Evolutionary conservation across 92 coral and sea anemone species (phyloP), one percentile per base, ranked within the genome.

Genomic region (Umimayanthus chanpuru): DNA sequence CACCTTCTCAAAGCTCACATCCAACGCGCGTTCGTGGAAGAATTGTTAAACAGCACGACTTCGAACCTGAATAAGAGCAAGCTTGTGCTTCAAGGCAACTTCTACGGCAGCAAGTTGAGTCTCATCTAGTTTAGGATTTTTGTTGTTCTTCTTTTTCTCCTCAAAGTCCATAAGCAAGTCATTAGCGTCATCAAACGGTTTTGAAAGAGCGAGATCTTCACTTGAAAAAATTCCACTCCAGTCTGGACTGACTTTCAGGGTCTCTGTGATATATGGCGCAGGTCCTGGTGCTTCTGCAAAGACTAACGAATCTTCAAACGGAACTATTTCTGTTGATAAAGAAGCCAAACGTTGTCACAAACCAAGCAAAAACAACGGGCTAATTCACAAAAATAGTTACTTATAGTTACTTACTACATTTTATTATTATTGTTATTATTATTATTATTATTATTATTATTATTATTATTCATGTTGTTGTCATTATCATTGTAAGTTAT

Each of bases 61-160:
- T 53, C 58, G 18, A 53, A 81, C 85, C 85, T 81, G 86, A 81
- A 81, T 81, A 39, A 81, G 86, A 49, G 76, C 86, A 26, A 81
- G 75, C 3, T 81, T 36, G 86, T 81, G 86, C 18, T 81, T 81
- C 75, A 81, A 43, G 20, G 76, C 86, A 39, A 81, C 21, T 43
- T 64, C 61, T 53, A 81, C 47, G 76, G 76, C 86, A 14, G 58
- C 75, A 66, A 81, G 86, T 40, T 81, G 86, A 6, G 86, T 81
- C n/a, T 81, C 76, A 39, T 81, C 86, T 2, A 81, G 86, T 65
- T 32, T 32, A 0, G 36, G 50, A 7, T 47, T 47, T 47, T 47
- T 47, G 9, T 7, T 47, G 50, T 47, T 11, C 50, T 47, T 47
- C 50, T 47, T 47, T 47, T 47, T 47, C 50, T 47, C 50, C 10